Conservation (phyloP, 2,797 vertebrate genomes). For the Pangasius mekongensis region DNA sequence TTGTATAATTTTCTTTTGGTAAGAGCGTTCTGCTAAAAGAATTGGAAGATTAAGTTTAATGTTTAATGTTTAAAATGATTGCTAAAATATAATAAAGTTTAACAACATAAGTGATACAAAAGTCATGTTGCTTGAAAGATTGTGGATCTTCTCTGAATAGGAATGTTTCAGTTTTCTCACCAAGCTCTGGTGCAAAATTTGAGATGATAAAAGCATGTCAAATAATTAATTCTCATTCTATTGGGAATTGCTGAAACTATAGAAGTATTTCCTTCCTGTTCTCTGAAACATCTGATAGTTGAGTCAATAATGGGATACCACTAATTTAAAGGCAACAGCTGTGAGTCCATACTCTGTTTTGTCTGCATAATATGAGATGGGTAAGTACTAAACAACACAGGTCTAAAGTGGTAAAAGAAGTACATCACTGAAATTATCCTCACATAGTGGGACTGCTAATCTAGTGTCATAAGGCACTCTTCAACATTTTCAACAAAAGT, state of each 20-base stretch:
- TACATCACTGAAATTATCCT: not conserved
- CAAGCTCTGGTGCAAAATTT: not conserved
- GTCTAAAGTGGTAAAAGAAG: not conserved
- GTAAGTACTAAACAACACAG: not conserved
- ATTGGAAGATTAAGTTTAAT: not conserved
- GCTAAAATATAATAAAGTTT: not conserved
- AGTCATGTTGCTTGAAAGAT: not conserved
- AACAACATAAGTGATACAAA: slow-evolving; percentile 8
- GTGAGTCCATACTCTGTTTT: not conserved
- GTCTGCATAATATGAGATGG: not conserved
- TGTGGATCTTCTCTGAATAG: not conserved
- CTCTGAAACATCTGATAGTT: not conserved
- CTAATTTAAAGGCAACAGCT: not conserved
- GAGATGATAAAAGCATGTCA: not conserved
- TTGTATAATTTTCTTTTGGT: not conserved
- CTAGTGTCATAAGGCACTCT: not conserved
- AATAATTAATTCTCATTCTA: not conserved
- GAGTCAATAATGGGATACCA: not conserved
- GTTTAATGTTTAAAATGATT: not conserved
- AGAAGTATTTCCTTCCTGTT: not conserved
- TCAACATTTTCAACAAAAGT: not conserved
- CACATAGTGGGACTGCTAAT: not conserved
- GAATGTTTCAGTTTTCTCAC: not conserved
- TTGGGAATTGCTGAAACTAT: not conserved
- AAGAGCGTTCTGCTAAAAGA: not conserved